Conservation (phyloP, 2,888 invertebrate species). For the Dendrolimus pini region DNA sequence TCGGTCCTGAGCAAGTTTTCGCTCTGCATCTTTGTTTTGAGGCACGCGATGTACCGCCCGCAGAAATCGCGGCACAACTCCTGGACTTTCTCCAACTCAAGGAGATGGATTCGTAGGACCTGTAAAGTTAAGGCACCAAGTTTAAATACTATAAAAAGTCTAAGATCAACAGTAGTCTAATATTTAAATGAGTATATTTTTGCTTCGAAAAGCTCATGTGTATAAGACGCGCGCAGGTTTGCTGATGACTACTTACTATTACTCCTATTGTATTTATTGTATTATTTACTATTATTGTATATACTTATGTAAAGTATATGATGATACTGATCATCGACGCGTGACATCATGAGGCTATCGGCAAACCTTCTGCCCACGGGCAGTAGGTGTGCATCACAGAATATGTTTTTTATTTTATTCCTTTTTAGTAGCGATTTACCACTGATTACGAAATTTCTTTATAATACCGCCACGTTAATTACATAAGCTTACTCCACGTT, state of each 20-base stretch:
- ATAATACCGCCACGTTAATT: too few species aligned
- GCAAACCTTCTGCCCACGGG: too few species aligned
- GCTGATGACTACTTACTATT: background rate
- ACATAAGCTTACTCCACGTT: too few species aligned
- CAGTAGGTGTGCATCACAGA: too few species aligned
- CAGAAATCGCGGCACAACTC: constrained; percentile 97
- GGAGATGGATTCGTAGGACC: constrained; percentile 92
- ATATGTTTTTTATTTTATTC: too few species aligned
- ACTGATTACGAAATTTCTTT: too few species aligned
- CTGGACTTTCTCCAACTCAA: constrained; percentile 96
- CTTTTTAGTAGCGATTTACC: too few species aligned
- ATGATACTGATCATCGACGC: too few species aligned
- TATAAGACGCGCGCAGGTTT: too few species aligned
- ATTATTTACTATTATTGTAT: too few species aligned
- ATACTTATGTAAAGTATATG: too few species aligned
- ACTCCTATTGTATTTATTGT: background rate
- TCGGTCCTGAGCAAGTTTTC: constrained; percentile 89
- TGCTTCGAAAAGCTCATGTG: background rate
- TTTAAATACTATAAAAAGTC: background rate
- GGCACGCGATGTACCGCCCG: constrained; percentile 92
- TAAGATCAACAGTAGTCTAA: background rate
- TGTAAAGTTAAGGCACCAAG: constrained; percentile 72
- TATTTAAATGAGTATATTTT: background rate
- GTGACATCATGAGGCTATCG: too few species aligned
- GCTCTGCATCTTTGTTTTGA: constrained; percentile 94